Evolutionary conservation across 1,140 invertebrate species (phyloP), one percentile per base, ranked within the genome.

Genomic region (Ceratoteleas bidentatus): DNA sequence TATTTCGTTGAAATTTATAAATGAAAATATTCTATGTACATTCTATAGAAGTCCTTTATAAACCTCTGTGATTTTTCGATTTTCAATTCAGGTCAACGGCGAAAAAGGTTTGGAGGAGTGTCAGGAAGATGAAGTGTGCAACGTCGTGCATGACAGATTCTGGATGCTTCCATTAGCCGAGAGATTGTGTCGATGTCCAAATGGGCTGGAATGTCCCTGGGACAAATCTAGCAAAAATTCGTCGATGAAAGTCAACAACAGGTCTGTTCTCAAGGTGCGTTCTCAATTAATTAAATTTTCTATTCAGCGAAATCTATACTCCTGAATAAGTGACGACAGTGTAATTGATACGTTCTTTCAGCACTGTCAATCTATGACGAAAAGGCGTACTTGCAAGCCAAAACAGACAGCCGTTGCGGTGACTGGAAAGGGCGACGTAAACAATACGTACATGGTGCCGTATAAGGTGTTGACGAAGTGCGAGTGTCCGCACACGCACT

Each of bases 21-120:
- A n/a, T n/a, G n/a, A n/a, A n/a, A n/a, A n/a, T n/a, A n/a, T n/a
- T n/a, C n/a, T n/a, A n/a, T n/a, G n/a, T n/a, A n/a, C n/a, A n/a
- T n/a, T n/a, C n/a, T n/a, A n/a, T n/a, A n/a, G n/a, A n/a, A n/a
- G n/a, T n/a, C n/a, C n/a, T n/a, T n/a, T n/a, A n/a, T n/a, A n/a
- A n/a, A n/a, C n/a, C n/a, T n/a, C n/a, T n/a, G n/a, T n/a, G n/a
- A n/a, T n/a, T n/a, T n/a, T n/a, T n/a, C n/a, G n/a, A n/a, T n/a
- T n/a, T n/a, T n/a, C n/a, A n/a, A n/a, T n/a, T 47, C 49, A 94
- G 93, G 87, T 91, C 34, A 84, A 90, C 24, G 92, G 92, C 49
- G 93, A 94, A 84, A 88, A 91, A 65, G 92, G 93, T 74, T 84
- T 94, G 34, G 87, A 90, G 11, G 85, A 91, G 38, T 94, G 93